Conservation (phyloP, 2,113 vertebrate genomes). For the Salvelinus fontinalis region DNA sequence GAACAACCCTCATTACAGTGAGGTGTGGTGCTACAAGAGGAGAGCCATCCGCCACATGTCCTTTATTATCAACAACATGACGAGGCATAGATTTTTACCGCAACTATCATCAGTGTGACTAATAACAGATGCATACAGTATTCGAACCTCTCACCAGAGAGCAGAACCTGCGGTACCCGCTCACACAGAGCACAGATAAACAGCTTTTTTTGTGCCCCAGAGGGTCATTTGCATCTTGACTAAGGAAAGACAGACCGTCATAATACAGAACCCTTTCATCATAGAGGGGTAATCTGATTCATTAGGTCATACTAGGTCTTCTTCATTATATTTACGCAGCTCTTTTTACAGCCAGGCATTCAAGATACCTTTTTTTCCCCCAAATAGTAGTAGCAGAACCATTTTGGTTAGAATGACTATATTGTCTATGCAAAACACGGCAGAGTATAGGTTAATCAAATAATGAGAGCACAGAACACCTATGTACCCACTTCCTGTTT, state of each 20-base stretch:
- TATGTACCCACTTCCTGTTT: not conserved
- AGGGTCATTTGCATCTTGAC: slow-evolving; percentile 24
- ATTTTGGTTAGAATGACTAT: not conserved
- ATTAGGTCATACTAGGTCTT: not conserved
- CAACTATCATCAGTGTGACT: not conserved
- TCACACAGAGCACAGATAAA: not conserved
- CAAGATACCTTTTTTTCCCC: not conserved
- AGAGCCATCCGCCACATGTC: not conserved
- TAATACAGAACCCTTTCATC: not conserved
- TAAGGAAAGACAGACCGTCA: not conserved
- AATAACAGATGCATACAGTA: not conserved
- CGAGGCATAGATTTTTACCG: not conserved
- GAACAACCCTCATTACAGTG: slow-evolving; percentile 46
- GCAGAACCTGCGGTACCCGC: not conserved
- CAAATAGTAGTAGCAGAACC: not conserved
- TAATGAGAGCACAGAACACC: too few species aligned
- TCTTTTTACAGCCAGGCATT: not conserved
- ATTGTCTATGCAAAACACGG: not conserved
- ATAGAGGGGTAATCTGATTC: not conserved
- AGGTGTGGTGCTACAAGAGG: slow-evolving; percentile 31
- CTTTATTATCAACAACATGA: not conserved
- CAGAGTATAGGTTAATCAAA: not conserved
- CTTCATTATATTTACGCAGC: not conserved
- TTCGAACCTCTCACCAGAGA: not conserved
- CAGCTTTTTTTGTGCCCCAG: not conserved